Evolutionary conservation across 2,888 invertebrate genomes (phyloP).

Genomic region (Mechanitis messenoides): DNA sequence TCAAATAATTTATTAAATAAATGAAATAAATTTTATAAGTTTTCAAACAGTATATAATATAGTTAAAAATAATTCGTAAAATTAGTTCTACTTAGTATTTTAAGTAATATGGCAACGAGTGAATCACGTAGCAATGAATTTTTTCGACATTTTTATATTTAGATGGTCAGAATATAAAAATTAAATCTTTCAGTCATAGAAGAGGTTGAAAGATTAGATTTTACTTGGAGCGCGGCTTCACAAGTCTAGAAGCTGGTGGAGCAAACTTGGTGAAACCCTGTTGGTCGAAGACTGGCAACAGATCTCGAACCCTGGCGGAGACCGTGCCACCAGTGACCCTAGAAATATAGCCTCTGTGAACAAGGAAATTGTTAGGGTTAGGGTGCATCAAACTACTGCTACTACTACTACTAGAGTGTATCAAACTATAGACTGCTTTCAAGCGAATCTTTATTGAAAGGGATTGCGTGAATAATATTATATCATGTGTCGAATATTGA

Average conservation of each 20-base stretch:
- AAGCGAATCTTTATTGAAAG: no score
- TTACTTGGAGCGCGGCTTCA: constrained; percentile 76
- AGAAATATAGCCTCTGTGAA: constrained; percentile 38
- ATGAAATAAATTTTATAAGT: neutral
- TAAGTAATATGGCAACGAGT: neutral
- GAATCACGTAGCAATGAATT: neutral
- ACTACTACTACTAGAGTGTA: neutral
- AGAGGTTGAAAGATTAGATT: neutral
- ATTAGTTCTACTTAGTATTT: constrained; percentile 4
- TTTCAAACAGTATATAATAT: neutral
- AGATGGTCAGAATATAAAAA: no score
- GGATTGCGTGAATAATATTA: no score
- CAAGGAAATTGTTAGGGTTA: constrained; percentile 26
- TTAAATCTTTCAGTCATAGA: no score
- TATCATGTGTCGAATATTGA: no score
- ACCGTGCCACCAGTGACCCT: constrained; percentile 82
- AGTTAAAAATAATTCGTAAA: neutral
- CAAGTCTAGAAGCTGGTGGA: constrained; percentile 86
- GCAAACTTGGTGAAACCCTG: constrained; percentile 90
- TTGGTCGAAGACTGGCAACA: constrained; percentile 89
- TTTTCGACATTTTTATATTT: neutral
- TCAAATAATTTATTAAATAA: neutral
- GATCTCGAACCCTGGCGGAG: constrained; percentile 82
- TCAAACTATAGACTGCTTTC: neutral
- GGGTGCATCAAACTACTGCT: constrained; percentile 20